Conservation (phyloP, 2,113 vertebrate species). For the Cynoglossus semilaevis region DNA sequence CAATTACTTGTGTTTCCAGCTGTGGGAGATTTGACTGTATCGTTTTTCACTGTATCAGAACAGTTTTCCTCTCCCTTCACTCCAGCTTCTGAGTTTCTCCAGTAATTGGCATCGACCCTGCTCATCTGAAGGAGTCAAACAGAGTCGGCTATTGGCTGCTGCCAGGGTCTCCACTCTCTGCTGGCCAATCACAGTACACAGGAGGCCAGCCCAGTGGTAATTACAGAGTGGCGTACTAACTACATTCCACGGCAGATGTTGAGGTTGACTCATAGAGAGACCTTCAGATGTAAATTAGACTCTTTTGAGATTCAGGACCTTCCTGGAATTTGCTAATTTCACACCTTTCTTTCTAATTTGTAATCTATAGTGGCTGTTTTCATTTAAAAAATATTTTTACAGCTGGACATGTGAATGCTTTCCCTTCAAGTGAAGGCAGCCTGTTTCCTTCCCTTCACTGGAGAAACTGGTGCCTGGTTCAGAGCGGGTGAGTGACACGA, state of each 20-base stretch:
- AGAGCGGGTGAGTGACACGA: constrained; percentile 21
- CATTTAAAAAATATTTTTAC: too few relatives aligned
- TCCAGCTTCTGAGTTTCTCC: constrained; percentile 49
- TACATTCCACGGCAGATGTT: constrained; percentile 62
- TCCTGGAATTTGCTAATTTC: too few relatives aligned
- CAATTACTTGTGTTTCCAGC: constrained; percentile 20
- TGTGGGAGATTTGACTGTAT: constrained; percentile 6
- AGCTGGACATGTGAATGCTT: neutral
- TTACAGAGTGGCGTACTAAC: constrained; percentile 66
- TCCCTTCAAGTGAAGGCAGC: neutral
- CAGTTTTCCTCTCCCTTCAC: constrained; percentile 48
- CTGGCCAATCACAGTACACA: constrained; percentile 35
- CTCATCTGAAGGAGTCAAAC: constrained; percentile 10
- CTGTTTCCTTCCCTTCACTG: constrained; percentile 2
- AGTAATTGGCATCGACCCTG: constrained; percentile 44
- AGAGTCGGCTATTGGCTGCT: constrained; percentile 28
- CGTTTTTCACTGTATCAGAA: constrained; percentile 51
- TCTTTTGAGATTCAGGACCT: constrained; percentile 1
- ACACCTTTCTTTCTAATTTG: neutral
- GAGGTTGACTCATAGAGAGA: constrained; percentile 30
- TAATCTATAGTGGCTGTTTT: too few relatives aligned
- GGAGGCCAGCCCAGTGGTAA: constrained; percentile 44
- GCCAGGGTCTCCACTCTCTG: neutral
- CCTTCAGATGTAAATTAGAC: constrained; percentile 14
- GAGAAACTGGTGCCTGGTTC: constrained; percentile 29